These are phyloP conservation scores for Drosophila parthenogenetica DNA, from an alignment of 2,888 invertebrate species.

Conservation along the genomic window DNA sequence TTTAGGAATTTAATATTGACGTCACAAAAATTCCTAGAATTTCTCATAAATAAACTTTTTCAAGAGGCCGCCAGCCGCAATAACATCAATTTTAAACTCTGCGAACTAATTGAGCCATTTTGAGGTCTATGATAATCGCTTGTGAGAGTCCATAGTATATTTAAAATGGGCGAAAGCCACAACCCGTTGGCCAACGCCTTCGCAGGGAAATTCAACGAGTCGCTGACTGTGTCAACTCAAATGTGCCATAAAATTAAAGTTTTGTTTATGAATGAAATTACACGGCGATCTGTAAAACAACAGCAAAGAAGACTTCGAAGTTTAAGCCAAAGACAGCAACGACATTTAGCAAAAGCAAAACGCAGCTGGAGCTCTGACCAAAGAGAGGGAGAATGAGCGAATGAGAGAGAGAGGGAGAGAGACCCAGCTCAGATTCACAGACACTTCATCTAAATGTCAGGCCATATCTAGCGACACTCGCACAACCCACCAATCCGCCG, in stretches of 20 bases:
- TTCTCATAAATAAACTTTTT: constrained; percentile 53
- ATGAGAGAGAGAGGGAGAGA: constrained; percentile 30
- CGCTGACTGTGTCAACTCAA: constrained; percentile 60
- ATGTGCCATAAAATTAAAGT: constrained; percentile 79
- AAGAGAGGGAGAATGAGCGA: constrained; percentile 24
- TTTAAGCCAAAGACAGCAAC: constrained; percentile 41
- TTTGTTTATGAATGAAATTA: constrained; percentile 84
- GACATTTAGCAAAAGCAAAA: constrained; percentile 60
- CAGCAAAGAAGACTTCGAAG: constrained; percentile 20
- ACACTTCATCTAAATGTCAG: constrained; percentile 85
- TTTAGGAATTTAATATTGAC: too few species aligned
- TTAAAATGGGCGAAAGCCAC: constrained; percentile 37
- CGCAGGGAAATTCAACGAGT: constrained; percentile 16
- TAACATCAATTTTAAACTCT: constrained; percentile 33
- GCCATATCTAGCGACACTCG: constrained; percentile 82
- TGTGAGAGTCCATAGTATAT: constrained; percentile 52
- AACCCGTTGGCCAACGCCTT: constrained; percentile 52
- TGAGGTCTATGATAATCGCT: constrained; percentile 73
- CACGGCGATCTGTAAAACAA: constrained; percentile 33
- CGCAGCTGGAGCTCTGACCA: constrained; percentile 63
- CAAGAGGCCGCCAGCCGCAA: constrained; percentile 48
- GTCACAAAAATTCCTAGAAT: constrained; percentile 21
- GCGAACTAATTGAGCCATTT: constrained; percentile 83
- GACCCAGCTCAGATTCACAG: constrained; percentile 76
- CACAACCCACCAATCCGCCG: constrained; percentile 48